Base-by-base conservation (phyloP, 2,113 vertebrate genomes). In the Vicugna pacos region DNA sequence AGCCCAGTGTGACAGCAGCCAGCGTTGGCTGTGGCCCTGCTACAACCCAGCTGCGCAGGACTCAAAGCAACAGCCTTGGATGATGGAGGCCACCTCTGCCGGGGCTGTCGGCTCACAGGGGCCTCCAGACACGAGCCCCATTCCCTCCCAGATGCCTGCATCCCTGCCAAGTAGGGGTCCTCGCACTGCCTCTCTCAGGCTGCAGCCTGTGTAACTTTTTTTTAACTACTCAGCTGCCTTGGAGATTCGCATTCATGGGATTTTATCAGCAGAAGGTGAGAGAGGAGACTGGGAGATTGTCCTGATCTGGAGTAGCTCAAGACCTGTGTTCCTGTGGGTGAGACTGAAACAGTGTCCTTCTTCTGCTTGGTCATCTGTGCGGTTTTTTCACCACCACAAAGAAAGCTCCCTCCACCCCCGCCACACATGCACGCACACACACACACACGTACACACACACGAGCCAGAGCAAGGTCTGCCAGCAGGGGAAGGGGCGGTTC, bases 11-110 rank as follows among this genome's bases (percentile, higher is more conserved):
- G 60, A 84, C 20, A 72, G 20, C 4, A 4, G 56, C 38, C 70
- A 72, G 48, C 16, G 6, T 69, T 4, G 15, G 35, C 46, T 16
- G n/a, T 3, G 3, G 56, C 46, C 38, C 8, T 67, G 67, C 2
- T 20, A 35, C 50, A 64, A 38, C 24, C 28, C 75, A 54, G 10
- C 60, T 28, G 8, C 32, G 56, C 42, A 89, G 56, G 42, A 91
- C 77, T 67, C 58, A 84, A 81, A 84, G 69, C n/a, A 90, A 64
- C 62, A 50, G 38, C 17, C 38, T 79, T 84, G 87, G 50, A n/a
- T 50, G 42, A 3, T 38, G 8, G 50, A 83, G 67, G 42, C 42
- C 28, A 20, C 9, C 54, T 87, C 60, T 30, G 6, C 6, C 12
- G 20, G 28, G 42, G 35, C 32, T 28, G 58, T 22, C 65, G 35